phyloP scores from a whole-genome alignment of 2,888 invertebrate species.

The Microctonus brassicae region DNA sequence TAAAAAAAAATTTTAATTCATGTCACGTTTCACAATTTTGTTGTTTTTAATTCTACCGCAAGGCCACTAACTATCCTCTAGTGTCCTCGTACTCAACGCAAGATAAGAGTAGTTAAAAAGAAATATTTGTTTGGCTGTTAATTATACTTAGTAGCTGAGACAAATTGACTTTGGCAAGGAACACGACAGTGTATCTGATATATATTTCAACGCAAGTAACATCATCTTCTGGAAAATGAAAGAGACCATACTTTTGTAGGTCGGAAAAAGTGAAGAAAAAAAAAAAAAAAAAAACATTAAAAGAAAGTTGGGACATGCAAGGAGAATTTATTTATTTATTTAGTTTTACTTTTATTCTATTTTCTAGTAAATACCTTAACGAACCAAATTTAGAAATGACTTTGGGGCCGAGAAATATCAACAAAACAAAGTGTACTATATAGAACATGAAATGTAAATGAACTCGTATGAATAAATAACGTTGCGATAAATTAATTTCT shows the following conservation, averaged over 20 bases:
- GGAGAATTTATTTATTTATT: neutral
- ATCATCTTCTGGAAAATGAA: constrained; percentile 10
- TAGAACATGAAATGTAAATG: constrained; percentile 15
- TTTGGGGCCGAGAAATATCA: neutral
- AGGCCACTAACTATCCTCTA: constrained; percentile 34
- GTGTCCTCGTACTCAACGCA: constrained; percentile 27
- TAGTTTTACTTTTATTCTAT: neutral
- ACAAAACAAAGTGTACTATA: neutral
- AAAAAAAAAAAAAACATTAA: neutral
- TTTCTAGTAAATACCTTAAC: too few species aligned
- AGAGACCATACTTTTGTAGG: constrained; percentile 11
- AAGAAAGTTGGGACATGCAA: neutral
- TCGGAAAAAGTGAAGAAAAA: neutral
- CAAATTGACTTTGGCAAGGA: constrained; percentile 22
- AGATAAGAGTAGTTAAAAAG: neutral
- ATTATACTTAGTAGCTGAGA: constrained; percentile 16
- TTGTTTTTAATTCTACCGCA: constrained; percentile 29
- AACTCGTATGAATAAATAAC: neutral
- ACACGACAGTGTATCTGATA: neutral
- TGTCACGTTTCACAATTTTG: neutral
- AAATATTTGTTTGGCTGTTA: constrained; percentile 23
- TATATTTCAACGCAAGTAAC: constrained; percentile 1
- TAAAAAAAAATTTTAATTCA: neutral
- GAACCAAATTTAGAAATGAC: neutral
- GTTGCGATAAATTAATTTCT: constrained; percentile 12